Evolutionary conservation across 2,888 invertebrate genomes (phyloP).

Genomic region (Dynastes maya): DNA sequence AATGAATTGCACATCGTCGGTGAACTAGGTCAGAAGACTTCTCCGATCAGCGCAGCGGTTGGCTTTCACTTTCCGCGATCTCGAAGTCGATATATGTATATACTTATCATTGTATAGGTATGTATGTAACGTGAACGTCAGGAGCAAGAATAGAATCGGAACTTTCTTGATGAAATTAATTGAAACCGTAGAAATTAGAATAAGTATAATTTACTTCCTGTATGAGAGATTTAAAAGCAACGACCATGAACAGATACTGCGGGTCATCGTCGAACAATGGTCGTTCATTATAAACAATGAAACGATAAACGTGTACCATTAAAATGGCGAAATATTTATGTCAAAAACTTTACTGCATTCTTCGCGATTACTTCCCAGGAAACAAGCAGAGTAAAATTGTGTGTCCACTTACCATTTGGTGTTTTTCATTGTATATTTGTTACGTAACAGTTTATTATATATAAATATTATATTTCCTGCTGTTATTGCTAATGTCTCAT

Average conservation of each 20-base stretch:
- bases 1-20: slow-evolving; percentile 17
- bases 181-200: slow-evolving; percentile 26
- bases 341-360: too few relatives aligned
- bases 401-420: too few relatives aligned
- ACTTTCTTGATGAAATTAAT: slow-evolving; percentile 39
- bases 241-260: slow-evolving; percentile 28
- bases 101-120: too few relatives aligned
- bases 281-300: slow-evolving; percentile 21
- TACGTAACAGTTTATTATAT: too few relatives aligned
- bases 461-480: too few relatives aligned
- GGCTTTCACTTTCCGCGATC: slow-evolving; percentile 43
- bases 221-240: slow-evolving; percentile 20
- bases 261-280: slow-evolving; percentile 22
- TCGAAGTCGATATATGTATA: not conserved
- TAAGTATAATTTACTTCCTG: slow-evolving; percentile 29
- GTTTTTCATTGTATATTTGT: too few relatives aligned
- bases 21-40: slow-evolving; percentile 38
- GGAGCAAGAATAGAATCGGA: slow-evolving; percentile 24
- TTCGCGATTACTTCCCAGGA: too few relatives aligned
- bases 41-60: not conserved
- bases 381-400: too few relatives aligned
- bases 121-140: not conserved
- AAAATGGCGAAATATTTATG: slow-evolving; percentile 9
- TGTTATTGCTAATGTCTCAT: too few relatives aligned
- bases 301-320: slow-evolving; percentile 5